phyloP scores from a whole-genome alignment of 2,888 invertebrate genomes.

The Hofmannophila pseudospretella region DNA sequence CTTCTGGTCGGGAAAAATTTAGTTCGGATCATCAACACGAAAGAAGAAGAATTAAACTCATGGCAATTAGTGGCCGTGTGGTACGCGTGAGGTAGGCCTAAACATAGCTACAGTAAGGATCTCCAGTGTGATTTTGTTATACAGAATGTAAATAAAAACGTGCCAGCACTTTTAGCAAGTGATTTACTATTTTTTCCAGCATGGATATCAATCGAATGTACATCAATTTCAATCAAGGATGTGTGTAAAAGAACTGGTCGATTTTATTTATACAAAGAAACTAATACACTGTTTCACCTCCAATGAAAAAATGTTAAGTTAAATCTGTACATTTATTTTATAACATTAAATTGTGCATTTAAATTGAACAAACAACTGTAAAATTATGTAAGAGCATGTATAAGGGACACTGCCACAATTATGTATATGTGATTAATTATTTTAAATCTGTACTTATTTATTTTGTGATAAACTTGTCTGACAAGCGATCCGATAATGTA shows the following conservation, averaged over 20 bases:
- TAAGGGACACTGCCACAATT: constrained; percentile 49
- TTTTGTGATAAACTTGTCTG: constrained; percentile 37
- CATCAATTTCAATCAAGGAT: too few relatives aligned
- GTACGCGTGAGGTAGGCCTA: constrained; percentile 24
- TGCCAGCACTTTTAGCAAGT: neutral
- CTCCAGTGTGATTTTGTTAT: constrained; percentile 40
- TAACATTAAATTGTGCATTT: constrained; percentile 48
- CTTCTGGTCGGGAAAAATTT: too few relatives aligned
- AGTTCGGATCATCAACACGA: too few relatives aligned
- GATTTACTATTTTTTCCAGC: too few relatives aligned
- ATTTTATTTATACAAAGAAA: constrained; percentile 5
- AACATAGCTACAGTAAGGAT: constrained; percentile 40
- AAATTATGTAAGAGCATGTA: constrained; percentile 49
- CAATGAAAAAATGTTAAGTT: constrained; percentile 11
- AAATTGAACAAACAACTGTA: constrained; percentile 52
- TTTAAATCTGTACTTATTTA: constrained; percentile 60
- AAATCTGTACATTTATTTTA: constrained; percentile 35
- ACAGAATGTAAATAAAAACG: constrained; percentile 9
- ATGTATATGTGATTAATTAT: constrained; percentile 40
- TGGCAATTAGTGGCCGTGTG: constrained; percentile 13
- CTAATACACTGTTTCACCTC: constrained; percentile 52
- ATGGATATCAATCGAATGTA: too few relatives aligned
- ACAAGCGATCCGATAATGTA: neutral
- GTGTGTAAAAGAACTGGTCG: constrained; percentile 8
- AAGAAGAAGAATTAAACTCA: too few relatives aligned